phyloP scores from a whole-genome alignment of 2,888 invertebrate genomes.

The Nasonovia ribisnigri region DNA sequence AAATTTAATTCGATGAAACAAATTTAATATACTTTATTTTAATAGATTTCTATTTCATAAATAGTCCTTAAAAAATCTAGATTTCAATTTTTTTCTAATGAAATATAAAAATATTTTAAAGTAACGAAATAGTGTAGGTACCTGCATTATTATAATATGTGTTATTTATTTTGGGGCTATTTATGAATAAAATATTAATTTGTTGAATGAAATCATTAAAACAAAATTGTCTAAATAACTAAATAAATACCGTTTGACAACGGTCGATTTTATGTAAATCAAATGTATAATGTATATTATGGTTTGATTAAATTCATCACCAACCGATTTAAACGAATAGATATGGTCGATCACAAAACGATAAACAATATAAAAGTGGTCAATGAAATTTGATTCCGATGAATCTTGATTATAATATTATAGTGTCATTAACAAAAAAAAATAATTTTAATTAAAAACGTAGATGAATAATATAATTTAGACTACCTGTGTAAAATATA shows the following conservation, averaged over 20 bases:
- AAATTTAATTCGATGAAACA: background rate
- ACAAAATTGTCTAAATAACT: background rate
- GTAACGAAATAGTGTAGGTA: background rate
- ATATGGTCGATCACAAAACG: background rate
- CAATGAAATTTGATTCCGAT: background rate
- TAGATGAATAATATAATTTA: background rate
- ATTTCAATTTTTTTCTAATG: background rate
- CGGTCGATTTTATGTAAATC: background rate
- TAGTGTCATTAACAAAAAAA: background rate
- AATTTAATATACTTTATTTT: background rate
- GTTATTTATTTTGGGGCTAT: background rate
- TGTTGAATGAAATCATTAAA: background rate
- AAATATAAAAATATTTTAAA: background rate
- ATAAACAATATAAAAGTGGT: background rate
- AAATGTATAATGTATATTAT: background rate
- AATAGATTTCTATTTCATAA: background rate
- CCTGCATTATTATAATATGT: background rate
- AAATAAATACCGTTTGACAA: background rate
- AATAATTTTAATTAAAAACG: background rate
- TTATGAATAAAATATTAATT: background rate
- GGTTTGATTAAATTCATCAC: background rate
- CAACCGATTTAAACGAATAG: background rate
- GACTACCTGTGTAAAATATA: background rate
- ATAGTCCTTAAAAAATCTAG: background rate
- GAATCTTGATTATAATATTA: background rate